A percentile compares a stretch with the other conserved stretches of the same genome.
phyloP scores from a whole-genome alignment of 2,797 vertebrate species.

The Clamator glandarius region DNA sequence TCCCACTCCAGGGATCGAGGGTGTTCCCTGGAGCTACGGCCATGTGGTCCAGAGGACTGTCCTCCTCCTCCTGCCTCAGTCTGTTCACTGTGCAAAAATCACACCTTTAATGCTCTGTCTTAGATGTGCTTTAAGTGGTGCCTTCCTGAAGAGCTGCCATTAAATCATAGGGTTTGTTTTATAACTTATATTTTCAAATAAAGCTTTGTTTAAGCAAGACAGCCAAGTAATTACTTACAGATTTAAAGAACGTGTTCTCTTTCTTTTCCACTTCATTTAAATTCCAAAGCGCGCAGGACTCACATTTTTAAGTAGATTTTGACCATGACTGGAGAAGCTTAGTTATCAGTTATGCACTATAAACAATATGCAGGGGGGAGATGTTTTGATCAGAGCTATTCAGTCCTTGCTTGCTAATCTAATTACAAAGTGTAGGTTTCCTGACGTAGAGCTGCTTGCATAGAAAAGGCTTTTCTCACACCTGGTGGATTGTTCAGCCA shows the following conservation, averaged over 20 bases:
- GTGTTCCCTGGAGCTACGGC: not conserved
- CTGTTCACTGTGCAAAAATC: not conserved
- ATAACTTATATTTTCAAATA: not conserved
- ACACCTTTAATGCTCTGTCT: not conserved
- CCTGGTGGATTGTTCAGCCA: constrained; percentile 89
- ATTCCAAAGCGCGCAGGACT: constrained; percentile 13
- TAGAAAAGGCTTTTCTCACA: constrained; percentile 81
- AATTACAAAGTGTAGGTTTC: constrained; percentile 81
- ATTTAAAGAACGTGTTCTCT: constrained; percentile 34
- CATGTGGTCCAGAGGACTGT: not conserved
- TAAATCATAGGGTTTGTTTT: not conserved
- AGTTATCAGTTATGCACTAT: constrained; percentile 41
- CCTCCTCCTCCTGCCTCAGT: not conserved
- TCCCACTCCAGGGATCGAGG: not conserved
- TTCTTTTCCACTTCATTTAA: constrained; percentile 52
- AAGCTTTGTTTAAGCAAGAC: not conserved
- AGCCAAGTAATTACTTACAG: not conserved
- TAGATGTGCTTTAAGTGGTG: not conserved
- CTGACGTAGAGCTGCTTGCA: constrained; percentile 70
- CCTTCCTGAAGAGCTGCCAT: not conserved
- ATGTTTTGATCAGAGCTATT: constrained; percentile 59
- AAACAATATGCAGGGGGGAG: not conserved
- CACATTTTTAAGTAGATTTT: constrained; percentile 41
- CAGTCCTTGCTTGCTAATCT: constrained; percentile 83
- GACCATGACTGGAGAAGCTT: constrained; percentile 56